Evolutionary conservation across 2,797 vertebrate species (phyloP), one percentile per base, ranked within the genome.

Genomic region (Clarias laeviceps): DNA sequence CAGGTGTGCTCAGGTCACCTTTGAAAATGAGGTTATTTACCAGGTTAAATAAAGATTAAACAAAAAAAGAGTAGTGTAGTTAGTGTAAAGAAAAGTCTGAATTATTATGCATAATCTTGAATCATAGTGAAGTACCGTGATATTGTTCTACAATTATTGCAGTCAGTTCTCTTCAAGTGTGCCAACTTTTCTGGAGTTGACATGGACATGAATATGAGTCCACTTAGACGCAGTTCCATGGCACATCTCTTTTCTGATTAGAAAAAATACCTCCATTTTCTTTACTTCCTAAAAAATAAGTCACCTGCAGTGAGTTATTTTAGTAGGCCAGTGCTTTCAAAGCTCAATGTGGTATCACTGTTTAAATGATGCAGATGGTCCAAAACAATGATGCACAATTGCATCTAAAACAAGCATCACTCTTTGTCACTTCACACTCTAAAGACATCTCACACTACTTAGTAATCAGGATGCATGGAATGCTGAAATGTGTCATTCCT

Each of bases 401-500:
- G 68, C 40, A n/a, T 70, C 84, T 81, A 72, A 72, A 85, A 54
- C 78, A 64, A 73, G 84, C 57, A 27, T 73, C 24, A 29, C 68
- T 72, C 32, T 57, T 32, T 70, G 54, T 34, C 57, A 69, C 61
- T 69, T 82, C 73, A 68, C 76, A 81, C n/a, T 37, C 37, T 18
- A 27, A 74, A 37, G 32, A 56, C 50, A 37, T 84, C 78, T 73
- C 59, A 80, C 81, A 57, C 76, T 62, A 45, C 57, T 84, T 57
- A 83, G 76, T 80, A 86, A 72, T 80, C 80, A 78, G 80, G 62
- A 70, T 0, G 20, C 18, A 32, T 82, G 80, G 68, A 37, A 29
- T 66, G 72, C 50, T 50, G 32, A 62, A 37, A 61, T 77, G 50
- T 84, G 68, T 88, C 62, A 82, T 84, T 80, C 6, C 27, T 88